Evolutionary conservation across 2,797 vertebrate genomes (phyloP).

Genomic region (Calcarius lapponicus): DNA sequence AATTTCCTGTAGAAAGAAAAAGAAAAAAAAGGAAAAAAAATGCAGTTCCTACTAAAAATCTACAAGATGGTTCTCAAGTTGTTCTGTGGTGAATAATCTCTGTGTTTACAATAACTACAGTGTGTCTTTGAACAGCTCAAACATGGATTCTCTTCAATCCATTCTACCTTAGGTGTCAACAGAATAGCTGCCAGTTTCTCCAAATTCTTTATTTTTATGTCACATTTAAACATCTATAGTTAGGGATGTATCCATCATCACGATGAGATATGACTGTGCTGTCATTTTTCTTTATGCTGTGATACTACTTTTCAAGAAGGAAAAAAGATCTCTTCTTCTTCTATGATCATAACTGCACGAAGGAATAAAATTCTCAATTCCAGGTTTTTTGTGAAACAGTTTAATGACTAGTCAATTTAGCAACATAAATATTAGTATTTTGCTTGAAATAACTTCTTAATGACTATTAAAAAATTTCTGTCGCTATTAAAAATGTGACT

Average conservation of each 20-base stretch:
- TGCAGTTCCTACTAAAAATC: not conserved
- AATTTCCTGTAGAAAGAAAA: not conserved
- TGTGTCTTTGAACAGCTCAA: not conserved
- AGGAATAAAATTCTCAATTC: not conserved
- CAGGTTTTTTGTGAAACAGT: not conserved
- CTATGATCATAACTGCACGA: not conserved
- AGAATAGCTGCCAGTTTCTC: not conserved
- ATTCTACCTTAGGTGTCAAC: not conserved
- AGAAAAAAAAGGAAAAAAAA: rapidly evolving
- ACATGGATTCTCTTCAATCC: not conserved
- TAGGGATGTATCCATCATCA: not conserved
- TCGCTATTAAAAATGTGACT: not conserved
- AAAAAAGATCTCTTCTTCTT: not conserved
- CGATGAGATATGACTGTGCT: not conserved
- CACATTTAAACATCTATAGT: not conserved
- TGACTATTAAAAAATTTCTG: not conserved
- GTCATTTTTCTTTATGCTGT: not conserved
- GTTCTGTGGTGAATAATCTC: not conserved
- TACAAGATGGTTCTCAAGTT: not conserved
- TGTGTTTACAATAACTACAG: not conserved
- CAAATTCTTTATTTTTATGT: not conserved
- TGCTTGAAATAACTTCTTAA: not conserved
- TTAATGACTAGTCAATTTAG: not conserved
- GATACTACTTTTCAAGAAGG: not conserved
- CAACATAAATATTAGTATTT: not conserved